Base-by-base conservation (phyloP, 1,140 invertebrate species). In the Hermetia illucens region DNA sequence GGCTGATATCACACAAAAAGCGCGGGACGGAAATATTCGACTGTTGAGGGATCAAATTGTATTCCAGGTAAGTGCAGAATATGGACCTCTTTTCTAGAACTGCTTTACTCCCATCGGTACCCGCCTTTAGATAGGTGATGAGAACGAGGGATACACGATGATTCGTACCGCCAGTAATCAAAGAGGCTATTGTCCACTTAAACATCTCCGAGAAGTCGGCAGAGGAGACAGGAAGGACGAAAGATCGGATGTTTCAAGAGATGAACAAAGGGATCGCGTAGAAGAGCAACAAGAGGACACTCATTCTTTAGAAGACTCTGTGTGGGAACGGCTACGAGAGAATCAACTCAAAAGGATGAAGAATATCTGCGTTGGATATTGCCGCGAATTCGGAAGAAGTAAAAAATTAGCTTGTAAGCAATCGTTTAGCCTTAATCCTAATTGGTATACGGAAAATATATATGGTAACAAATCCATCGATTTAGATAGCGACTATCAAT, bases 71-170 rank as follows among this genome's bases (percentile, higher is more conserved):
- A 25, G 37, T 27, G 13, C 16, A 3, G n/a, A 37, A 36, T 13
- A 9, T 27, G 8, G 8, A 13, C 13, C 24, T 15, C 32, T 15
- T 33, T 4, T 34, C 12, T 15, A 34, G 5, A 16, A 24, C 17
- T n/a, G n/a, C n/a, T 10, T 19, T 2, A 15, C 17, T 37, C 19
- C 13, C 25, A 39, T 13, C 5, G 10, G 15, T 33, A 17, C 31
- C 19, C 3, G n/a, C n/a, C 16, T 21, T 12, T 27, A 61, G 58
- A 78, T 90, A 2, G 85, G 87, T 3, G 88, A 93, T 44, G 89
- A 93, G 51, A 66, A 87, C 1, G 84, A 91, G 50, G 89, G 89
- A 8, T 88, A 89, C 70, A 82, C 92, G 31, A 86, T 87, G 74
- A 87, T 95, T 30, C 72, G 88, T n/a, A 84, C 83, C 40, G 79